phyloP scores from a whole-genome alignment of 2,113 vertebrate genomes.

The Cyanoderma ruficeps region DNA sequence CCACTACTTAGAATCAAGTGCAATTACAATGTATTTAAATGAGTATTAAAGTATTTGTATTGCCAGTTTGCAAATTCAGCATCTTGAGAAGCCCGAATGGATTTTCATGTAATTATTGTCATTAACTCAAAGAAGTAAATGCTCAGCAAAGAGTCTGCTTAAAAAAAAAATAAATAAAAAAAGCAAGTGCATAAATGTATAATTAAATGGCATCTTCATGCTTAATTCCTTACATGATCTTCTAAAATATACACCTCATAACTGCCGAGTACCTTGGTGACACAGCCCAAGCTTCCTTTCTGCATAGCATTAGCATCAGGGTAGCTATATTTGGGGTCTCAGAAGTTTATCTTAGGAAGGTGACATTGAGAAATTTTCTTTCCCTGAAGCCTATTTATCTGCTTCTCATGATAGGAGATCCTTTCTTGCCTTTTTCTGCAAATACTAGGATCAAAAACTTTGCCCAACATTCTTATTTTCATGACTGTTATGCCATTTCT shows the following conservation, averaged over 20 bases:
- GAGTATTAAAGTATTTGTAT: slow-evolving; percentile 46
- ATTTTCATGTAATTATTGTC: slow-evolving; percentile 59
- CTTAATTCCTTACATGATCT: not conserved
- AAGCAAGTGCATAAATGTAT: not conserved
- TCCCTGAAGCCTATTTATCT: not conserved
- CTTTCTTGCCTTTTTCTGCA: not conserved
- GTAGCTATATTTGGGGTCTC: not conserved
- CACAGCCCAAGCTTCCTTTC: not conserved
- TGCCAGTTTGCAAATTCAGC: slow-evolving; percentile 54
- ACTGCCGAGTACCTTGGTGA: not conserved
- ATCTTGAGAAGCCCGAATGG: slow-evolving; percentile 12
- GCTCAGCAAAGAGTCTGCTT: not conserved
- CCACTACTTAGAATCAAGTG: slow-evolving; percentile 22
- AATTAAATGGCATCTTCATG: not conserved
- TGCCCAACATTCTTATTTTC: not conserved
- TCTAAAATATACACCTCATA: slow-evolving; percentile 14
- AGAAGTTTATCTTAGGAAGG: not conserved
- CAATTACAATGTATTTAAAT: slow-evolving; percentile 50
- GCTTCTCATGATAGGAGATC: not conserved
- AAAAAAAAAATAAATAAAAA: not conserved
- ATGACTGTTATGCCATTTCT: not conserved
- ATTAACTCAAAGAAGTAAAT: slow-evolving; percentile 29
- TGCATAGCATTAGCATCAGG: not conserved
- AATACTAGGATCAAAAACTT: not conserved
- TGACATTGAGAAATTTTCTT: not conserved